Conservation (phyloP, 2,797 vertebrate species). For the Gila robusta region DNA sequence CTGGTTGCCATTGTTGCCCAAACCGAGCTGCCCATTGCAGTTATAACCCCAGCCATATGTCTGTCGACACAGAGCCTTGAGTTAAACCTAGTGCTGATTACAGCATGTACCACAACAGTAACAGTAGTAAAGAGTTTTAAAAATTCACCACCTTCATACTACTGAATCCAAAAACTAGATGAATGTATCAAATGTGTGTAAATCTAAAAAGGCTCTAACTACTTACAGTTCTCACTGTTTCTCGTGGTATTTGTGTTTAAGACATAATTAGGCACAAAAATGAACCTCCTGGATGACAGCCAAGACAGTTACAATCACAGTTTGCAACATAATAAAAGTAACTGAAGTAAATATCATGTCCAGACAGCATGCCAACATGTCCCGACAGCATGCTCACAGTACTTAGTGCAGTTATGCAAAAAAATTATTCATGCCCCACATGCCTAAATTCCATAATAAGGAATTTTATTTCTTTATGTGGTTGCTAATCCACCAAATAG, state of each 20-base stretch:
- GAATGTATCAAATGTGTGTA: not conserved
- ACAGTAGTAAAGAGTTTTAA: not conserved
- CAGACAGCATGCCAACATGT: not conserved
- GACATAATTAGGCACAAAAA: not conserved
- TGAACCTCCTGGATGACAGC: not conserved
- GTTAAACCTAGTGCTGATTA: not conserved
- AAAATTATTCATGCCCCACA: not conserved
- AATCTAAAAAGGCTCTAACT: not conserved
- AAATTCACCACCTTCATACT: not conserved
- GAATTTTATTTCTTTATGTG: not conserved
- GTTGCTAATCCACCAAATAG: not conserved
- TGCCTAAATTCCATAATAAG: not conserved
- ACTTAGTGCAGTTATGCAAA: not conserved
- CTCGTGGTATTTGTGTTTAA: not conserved
- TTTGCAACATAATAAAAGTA: not conserved
- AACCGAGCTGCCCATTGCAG: slow-evolving; percentile 95
- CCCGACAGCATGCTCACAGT: not conserved
- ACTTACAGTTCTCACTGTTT: not conserved
- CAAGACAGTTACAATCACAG: not conserved
- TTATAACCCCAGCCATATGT: slow-evolving; percentile 99
- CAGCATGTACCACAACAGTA: not conserved
- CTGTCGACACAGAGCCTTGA: slow-evolving; percentile 70
- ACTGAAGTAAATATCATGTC: not conserved
- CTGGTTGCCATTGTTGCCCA: slow-evolving; percentile 96
- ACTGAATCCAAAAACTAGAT: not conserved